Evolutionary conservation across 1,140 invertebrate genomes (phyloP), one percentile per base, ranked within the genome.

Genomic region (Aphidius gifuensis): DNA sequence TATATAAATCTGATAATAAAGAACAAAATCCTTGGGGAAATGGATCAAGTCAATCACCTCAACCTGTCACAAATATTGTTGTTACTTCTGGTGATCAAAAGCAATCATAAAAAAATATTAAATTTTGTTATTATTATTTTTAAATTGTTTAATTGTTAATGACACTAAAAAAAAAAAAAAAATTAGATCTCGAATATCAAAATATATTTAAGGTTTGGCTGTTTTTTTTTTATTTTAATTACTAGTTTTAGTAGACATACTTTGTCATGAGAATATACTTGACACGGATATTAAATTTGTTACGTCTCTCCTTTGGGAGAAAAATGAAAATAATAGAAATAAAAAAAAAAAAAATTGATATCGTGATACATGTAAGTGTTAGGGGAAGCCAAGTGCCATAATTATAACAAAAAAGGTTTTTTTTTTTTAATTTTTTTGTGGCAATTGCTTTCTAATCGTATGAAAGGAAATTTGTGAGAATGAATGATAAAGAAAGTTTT

Each of bases 21-120:
- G 70, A 75, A 46, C 70, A 79, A 56, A 72, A 72, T 67, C 68
- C 66, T 23, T 77, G 73, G 75, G 64, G 64, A 5, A 72, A 72
- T n/a, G 70, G 67, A 38, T 71, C 74, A 5, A 72, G 72, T 58
- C 74, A 75, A 64, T 44, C 23, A 32, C 63, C 70, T 5, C 65
- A 74, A 51, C 66, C 73, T 21, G 69, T 77, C 5, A 75, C 69
- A 3, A 78, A 76, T 58, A 78, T 79, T 45, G 68, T 78, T 23
- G 65, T 77, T 9, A 73, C 73, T 4, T 69, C 69, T 0, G 67
- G 64, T 1, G 74, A 78, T 9, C 68, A 78, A 2, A 72, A 72
- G 60, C 67, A 69, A 23, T 47, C 66, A 21, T 64, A 61, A 48
- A 40, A 56, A 39, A 9, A 49, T 39, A 4, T 5, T 7, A 57